A percentile compares a stretch with the other conserved stretches of the same genome.
Evolutionary conservation across 2,888 invertebrate species (phyloP).

Genomic region (Timema podura): DNA sequence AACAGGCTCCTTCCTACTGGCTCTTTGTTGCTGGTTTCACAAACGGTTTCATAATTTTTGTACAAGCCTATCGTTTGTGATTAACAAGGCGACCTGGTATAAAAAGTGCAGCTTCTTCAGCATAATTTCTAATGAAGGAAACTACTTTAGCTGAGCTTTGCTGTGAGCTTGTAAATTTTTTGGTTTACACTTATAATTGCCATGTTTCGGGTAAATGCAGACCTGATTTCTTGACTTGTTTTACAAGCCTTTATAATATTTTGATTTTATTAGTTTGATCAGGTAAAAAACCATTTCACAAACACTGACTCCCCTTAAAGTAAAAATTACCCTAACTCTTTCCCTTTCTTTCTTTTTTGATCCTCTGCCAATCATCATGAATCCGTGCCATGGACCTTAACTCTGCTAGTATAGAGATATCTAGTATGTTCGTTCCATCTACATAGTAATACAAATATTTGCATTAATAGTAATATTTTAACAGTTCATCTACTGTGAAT

Average conservation of each 20-base stretch:
- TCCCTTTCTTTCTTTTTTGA: neutral
- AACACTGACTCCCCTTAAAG: neutral
- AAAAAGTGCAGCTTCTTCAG: neutral
- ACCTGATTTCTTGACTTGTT: neutral
- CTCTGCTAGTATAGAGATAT: neutral
- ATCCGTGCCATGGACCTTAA: neutral
- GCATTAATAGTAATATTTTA: constrained; percentile 2
- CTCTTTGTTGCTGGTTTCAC: too few species aligned
- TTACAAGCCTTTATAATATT: neutral
- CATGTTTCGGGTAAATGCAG: too few species aligned
- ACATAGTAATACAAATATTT: neutral
- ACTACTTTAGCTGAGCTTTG: neutral
- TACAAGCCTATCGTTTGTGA: neutral
- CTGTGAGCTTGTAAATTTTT: neutral
- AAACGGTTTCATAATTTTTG: neutral
- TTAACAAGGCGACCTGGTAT: neutral
- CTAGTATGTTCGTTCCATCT: neutral
- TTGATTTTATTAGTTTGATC: neutral
- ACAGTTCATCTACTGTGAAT: neutral
- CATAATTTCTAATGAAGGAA: neutral
- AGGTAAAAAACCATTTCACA: neutral
- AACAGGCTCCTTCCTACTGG: neutral
- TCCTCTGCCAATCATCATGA: neutral
- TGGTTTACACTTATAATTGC: neutral
- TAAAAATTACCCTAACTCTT: neutral